Evolutionary conservation across 1,140 invertebrate species (phyloP).

Genomic region (Probaryconus sp.): DNA sequence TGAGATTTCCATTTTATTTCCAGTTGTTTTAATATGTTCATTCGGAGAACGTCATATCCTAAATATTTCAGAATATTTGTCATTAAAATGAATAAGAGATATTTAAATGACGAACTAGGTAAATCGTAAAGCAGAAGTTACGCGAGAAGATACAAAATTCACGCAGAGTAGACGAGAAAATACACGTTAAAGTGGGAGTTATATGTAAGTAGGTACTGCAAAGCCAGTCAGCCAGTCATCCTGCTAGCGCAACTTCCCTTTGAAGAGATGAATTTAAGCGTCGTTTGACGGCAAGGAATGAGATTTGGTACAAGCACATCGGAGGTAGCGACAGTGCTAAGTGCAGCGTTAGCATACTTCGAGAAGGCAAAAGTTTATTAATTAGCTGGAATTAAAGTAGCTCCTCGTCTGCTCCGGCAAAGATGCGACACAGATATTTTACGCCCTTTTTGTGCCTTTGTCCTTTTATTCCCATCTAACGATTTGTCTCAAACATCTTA

Average conservation of each 20-base stretch:
- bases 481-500: no score
- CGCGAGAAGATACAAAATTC: slow-evolving; percentile 1
- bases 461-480: slow-evolving; percentile 22
- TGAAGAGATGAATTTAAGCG: slow-evolving; percentile 74
- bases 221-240: slow-evolving; percentile 56
- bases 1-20: no score
- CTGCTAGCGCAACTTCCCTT: slow-evolving; percentile 61
- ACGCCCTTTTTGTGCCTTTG: slow-evolving; percentile 17
- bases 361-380: slow-evolving; percentile 76
- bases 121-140: neutral
- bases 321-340: slow-evolving; percentile 25
- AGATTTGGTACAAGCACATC: slow-evolving; percentile 47
- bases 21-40: neutral
- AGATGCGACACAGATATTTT: neutral
- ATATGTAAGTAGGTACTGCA: slow-evolving; percentile 47
- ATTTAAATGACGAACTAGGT: neutral
- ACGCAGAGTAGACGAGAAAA: neutral
- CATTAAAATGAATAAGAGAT: neutral
- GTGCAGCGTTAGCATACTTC: slow-evolving; percentile 58
- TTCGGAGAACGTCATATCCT: neutral
- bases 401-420: slow-evolving; percentile 19
- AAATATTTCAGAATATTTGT: neutral
- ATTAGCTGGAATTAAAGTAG: slow-evolving; percentile 74
- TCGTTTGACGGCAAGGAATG: slow-evolving; percentile 32
- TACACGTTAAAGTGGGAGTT: slow-evolving; percentile 1